phyloP scores from a whole-genome alignment of 2,888 invertebrate species.

The Shargacucullia verbasci region DNA sequence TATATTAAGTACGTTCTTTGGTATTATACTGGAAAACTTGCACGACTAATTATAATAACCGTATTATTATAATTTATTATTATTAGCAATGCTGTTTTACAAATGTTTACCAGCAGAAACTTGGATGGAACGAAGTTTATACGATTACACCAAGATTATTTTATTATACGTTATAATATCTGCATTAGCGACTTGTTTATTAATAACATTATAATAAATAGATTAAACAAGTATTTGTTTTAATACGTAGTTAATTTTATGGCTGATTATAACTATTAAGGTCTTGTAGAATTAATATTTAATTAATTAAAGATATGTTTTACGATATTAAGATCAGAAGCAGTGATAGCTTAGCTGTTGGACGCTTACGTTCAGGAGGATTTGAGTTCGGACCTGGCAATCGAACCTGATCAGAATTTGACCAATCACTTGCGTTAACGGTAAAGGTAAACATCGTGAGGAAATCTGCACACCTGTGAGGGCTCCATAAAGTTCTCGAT shows the following conservation, averaged over 20 bases:
- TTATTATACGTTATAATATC: constrained; percentile 33
- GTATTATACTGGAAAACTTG: no score
- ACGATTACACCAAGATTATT: constrained; percentile 33
- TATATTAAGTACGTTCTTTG: no score
- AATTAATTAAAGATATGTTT: neutral
- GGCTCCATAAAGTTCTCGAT: no score
- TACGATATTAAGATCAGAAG: no score
- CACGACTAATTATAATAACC: no score
- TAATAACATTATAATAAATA: constrained; percentile 33
- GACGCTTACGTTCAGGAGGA: no score
- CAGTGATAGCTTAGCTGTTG: no score
- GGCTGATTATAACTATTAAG: neutral
- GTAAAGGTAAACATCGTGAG: no score
- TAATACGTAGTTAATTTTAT: constrained; percentile 15
- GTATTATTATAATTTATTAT: neutral
- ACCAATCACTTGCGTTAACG: no score
- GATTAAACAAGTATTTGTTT: constrained; percentile 29
- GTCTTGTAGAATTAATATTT: neutral
- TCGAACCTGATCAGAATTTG: no score
- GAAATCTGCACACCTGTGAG: no score
- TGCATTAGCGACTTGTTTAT: constrained; percentile 30
- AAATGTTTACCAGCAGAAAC: neutral
- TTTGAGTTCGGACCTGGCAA: no score
- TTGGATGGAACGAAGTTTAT: constrained; percentile 1
- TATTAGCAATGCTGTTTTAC: neutral